Base-by-base conservation (phyloP, 2,888 invertebrate genomes). In the Cephus rjabovi region DNA sequence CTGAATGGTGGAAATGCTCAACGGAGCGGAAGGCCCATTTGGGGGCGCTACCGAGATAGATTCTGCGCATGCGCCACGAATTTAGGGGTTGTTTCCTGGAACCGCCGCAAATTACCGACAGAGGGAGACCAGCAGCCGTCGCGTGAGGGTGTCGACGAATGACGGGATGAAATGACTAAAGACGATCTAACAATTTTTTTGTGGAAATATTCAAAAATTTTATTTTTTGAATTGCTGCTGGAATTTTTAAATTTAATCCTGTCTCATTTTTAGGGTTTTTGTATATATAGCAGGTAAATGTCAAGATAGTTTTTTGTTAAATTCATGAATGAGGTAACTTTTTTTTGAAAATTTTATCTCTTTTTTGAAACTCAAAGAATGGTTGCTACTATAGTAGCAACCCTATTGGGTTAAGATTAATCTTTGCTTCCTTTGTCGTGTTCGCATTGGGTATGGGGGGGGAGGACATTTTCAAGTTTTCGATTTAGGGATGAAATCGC, bases 1-100 rank as follows among this genome's bases (percentile, higher is more conserved):
- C 90, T 90, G 91, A 91, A 91, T 91, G 91, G 89, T 89, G 89
- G 87, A 88, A 87, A 88, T 91, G 91, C 88, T 90, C 91, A 90
- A 85, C 91, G 87, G 90, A 86, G 91, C 91, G 91, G 90, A 91
- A 91, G 88, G 86, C 88, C 89, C 90, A 89, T 89, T 89, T 88
- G 91, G 89, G 91, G 91, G 91, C 90, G 90, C 89, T 87, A 79
- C 79, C 80, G 81, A 86, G 77, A 37, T 74, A 40, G 68, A 34
- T 35, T 23, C 68, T 30, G 83, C 88, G 88, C 89, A 84, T 77
- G 86, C 85, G 86, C 77, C 1, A 70, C 71, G 56, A 82, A 74
- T 78, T 78, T 76, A 79, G 73, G 79, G 79, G 37, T 34, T 31
- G 34, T 74, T 40, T 71, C 74, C 80, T 77, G 78, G 80, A 73